Evolutionary conservation across 2,888 invertebrate species (phyloP).

Genomic region (Drosophila borealis): DNA sequence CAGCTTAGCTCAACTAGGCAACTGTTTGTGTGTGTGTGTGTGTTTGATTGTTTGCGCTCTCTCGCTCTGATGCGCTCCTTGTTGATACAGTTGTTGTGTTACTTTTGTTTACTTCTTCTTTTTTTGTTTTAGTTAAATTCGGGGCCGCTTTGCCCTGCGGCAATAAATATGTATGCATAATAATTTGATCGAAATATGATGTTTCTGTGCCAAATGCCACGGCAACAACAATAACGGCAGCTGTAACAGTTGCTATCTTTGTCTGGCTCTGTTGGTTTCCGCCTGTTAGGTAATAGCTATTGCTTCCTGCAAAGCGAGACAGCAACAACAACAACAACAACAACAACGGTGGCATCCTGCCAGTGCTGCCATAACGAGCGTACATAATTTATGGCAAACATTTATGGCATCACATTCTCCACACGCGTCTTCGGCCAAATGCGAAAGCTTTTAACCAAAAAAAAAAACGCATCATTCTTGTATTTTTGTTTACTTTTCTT

Average conservation of each 20-base stretch:
- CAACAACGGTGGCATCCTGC: conserved; percentile 35
- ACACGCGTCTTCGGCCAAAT: conserved; percentile 16
- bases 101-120: background rate
- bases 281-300: conserved; percentile 52
- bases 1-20: conserved; percentile 5
- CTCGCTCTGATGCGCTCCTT: conserved; percentile 17
- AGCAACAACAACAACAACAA: conserved; percentile 12
- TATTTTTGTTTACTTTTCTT: conserved; percentile 1
- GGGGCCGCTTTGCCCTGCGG: conserved; percentile 36
- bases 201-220: conserved; percentile 53
- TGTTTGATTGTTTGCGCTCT: conserved; percentile 5
- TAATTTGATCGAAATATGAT: conserved; percentile 49
- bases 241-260: conserved; percentile 30
- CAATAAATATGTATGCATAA: conserved; percentile 20
- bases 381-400: conserved; percentile 38
- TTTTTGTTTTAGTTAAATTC: conserved; percentile 12
- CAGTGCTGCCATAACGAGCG: conserved; percentile 30
- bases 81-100: conserved; percentile 54
- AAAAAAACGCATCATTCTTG: conserved; percentile 8
- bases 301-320: conserved; percentile 50
- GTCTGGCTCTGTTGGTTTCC: conserved; percentile 34
- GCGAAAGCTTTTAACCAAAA: background rate
- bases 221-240: conserved; percentile 23
- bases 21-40: background rate
- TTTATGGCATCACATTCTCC: conserved; percentile 39